Evolutionary conservation across 2,113 vertebrate species (phyloP), one percentile per base, ranked within the genome.

Genomic region (Rhabdomys dilectus): DNA sequence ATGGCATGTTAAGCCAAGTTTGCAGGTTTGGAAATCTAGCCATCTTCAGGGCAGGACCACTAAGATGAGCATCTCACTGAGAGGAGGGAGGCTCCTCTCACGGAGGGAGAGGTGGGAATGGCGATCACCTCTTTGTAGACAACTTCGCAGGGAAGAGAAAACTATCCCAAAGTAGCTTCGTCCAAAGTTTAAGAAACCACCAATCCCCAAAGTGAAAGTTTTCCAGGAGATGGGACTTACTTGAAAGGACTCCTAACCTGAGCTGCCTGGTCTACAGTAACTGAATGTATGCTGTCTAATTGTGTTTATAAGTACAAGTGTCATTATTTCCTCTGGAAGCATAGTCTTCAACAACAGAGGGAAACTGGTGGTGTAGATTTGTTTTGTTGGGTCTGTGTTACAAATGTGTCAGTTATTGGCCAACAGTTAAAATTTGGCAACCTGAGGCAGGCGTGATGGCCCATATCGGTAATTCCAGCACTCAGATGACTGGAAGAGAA

Each of bases 321-420:
- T 9, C 1, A 19, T 91, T 68, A 81, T 95, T 77, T 78, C 85
- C 96, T 78, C 77, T 86, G 36, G 51, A 95, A 94, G 62, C 19
- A 86, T 73, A 56, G 36, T 88, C 51, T 60, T 45, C 0, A 76
- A 34, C 4, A 73, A 42, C 77, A 87, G 64, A 73, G n/a, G 51
- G 45, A 78, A 86, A 48, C 48, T 64, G 31, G 26, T 62, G n/a
- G 3, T 5, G 2, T 3, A 13, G 48, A 42, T 88, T n/a, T 56
- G 73, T 39, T 91, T 91, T 91, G 31, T 66, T 89, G 51, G 36
- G 53, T 73, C 48, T 31, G 7, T 51, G 12, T 89, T 56, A 89
- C 2, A 66, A 53, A 80, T 45, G 58, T 53, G 68, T 76, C 58
- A 93, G 92, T 76, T 70, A 70, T 13, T 73, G 26, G 7, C 8